Evolutionary conservation across 2,797 vertebrate species (phyloP), one percentile per base, ranked within the genome.

Genomic region (Sebastes umbrosus): DNA sequence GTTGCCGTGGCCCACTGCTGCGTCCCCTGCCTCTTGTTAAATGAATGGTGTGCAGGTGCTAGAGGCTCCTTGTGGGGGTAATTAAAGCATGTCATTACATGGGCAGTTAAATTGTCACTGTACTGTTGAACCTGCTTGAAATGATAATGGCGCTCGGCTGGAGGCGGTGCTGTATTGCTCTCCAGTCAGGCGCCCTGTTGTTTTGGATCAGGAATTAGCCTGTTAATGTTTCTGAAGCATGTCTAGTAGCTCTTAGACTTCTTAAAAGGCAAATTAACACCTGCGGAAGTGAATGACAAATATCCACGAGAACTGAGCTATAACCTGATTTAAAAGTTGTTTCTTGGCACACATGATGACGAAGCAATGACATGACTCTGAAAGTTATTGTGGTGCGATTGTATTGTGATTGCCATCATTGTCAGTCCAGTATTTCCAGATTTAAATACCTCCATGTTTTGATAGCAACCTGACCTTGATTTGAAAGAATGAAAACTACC

Each of bases 41-140:
- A 92, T 80, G 87, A 90, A 86, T 89, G 89, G 91, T 87, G 90
- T 95, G 96, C 96, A 96, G 96, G 96, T 97, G 96, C 79, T 66
- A 52, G 70, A 66, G 81, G 88, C 86, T 91, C 88, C 89, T 88
- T 82, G 88, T 83, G 92, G 91, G 86, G 94, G 93, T 96, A 95
- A 96, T 96, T 96, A 96, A 96, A 96, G 93, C 93, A 84, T 91
- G 94, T 96, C 96, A 96, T 96, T 95, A 94, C 94, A 91, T 83
- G 88, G 95, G 93, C 95, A 94, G 94, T 95, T 96, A 95, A 97
- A 96, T 96, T 96, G 96, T 95, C 95, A 91, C 93, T 95, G 92
- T 94, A 95, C 92, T 94, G 94, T 82, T 94, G 94, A 94, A 95
- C 94, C 92, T 92, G 94, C 95, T 96, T 96, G 96, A 96, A 96